Percentiles rank a stretch among this genome's conserved stretches.
These are phyloP conservation scores for Aporrectodea caliginosa DNA, from an alignment of 1,140 invertebrate genomes.

Conservation along the genomic window DNA sequence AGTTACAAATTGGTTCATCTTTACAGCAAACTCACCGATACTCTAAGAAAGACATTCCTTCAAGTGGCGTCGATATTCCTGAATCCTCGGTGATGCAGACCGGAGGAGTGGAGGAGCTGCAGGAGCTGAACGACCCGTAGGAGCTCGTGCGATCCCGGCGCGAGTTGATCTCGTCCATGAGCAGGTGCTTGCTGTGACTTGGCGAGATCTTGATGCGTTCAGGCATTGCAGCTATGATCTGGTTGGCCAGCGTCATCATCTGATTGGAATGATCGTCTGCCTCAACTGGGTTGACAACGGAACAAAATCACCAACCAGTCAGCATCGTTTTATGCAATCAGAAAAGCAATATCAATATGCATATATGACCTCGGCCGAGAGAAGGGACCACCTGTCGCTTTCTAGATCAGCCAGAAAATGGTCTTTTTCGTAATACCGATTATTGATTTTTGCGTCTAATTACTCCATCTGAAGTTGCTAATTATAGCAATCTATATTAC, in stretches of 20 bases:
- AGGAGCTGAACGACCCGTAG: conserved; percentile 49
- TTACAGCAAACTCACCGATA: not conserved
- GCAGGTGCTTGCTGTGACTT: conserved; percentile 23
- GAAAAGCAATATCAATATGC: no score
- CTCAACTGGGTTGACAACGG: not conserved
- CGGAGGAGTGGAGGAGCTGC: conserved; percentile 33
- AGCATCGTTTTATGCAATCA: no score
- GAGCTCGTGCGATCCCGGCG: conserved; percentile 47
- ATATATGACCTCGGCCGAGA: no score
- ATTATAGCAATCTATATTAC: no score
- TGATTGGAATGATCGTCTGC: conserved; percentile 62
- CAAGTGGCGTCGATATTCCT: conserved; percentile 52
- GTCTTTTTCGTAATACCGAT: no score
- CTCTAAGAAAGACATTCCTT: conserved; percentile 40
- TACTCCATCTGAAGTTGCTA: no score
- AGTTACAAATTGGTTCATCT: no score
- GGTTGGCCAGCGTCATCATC: conserved; percentile 86
- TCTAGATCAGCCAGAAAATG: no score
- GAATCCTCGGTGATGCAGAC: conserved; percentile 51
- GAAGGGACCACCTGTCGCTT: no score
- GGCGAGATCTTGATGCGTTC: conserved; percentile 76
- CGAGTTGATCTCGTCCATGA: conserved; percentile 15
- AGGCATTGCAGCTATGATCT: conserved; percentile 95
- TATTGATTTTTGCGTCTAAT: no score
- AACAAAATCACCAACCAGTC: no score